Percentiles rank a stretch among this genome's conserved stretches.
Evolutionary conservation across 2,113 vertebrate genomes (phyloP).

Genomic region (Nycticryphes semicollaris): DNA sequence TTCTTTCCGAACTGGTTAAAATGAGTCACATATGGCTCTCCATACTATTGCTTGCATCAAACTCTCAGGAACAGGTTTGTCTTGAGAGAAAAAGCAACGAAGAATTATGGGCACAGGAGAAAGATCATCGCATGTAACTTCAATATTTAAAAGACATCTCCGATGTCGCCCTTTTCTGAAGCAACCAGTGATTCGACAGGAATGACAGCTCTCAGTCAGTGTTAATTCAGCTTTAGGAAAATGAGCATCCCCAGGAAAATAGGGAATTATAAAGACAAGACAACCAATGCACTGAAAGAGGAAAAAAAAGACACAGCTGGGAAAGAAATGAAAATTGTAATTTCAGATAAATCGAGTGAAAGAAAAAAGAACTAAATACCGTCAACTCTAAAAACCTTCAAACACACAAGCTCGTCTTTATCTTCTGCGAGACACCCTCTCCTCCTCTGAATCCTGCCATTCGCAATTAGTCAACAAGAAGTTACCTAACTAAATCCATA

Average conservation of each 20-base stretch:
- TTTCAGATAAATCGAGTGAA: background rate
- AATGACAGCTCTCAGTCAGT: background rate
- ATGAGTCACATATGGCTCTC: background rate
- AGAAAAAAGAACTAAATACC: background rate
- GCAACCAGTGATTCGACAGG: background rate
- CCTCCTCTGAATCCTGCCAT: background rate
- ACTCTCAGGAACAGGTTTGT: background rate
- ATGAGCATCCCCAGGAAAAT: background rate
- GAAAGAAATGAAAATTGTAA: background rate
- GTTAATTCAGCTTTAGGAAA: background rate
- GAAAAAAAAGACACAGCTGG: background rate
- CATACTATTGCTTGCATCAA: background rate
- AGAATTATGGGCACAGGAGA: background rate
- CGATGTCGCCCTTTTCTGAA: background rate
- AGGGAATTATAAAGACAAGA: background rate
- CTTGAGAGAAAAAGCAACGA: background rate
- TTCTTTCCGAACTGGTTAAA: background rate
- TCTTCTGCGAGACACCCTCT: rapidly evolving
- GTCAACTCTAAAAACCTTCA: background rate
- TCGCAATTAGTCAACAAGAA: background rate
- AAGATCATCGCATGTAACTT: background rate
- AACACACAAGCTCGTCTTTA: background rate
- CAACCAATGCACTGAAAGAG: background rate
- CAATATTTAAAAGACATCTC: background rate
- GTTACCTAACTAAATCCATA: background rate